Evolutionary conservation across 2,113 vertebrate genomes (phyloP), one percentile per base, ranked within the genome.

Genomic region (Hemiprocne comata): DNA sequence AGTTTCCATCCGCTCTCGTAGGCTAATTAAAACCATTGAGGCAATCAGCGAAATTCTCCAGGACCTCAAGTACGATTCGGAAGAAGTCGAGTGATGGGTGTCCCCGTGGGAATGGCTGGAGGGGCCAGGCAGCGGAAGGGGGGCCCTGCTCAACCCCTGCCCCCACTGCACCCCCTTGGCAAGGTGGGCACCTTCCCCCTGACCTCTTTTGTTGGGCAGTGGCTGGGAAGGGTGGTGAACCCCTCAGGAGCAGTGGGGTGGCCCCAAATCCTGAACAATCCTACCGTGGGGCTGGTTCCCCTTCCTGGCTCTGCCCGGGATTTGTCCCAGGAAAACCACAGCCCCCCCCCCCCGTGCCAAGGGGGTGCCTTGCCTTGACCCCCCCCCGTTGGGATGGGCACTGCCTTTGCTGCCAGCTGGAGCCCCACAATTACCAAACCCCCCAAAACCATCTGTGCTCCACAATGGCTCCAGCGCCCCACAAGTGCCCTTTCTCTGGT

Each of bases 51-150:
- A 99, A 97, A 98, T 99, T 98, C 98, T 99, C 97, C 99, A 99
- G 97, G 99, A 99, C 97, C 99, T 99, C 95, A 99, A 99, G 97
- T 99, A 99, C 87, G 99, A 99, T 98, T 99, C 99, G 5, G 99
- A 99, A 97, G 99, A 99, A 97, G 97, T 90, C 21, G 98, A 99
- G 94, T 99, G 98, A 99, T 96, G 97, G 96, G 94, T 74, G 94
- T 91, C 97, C 97, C 94, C 78, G 48, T 77, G 95, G 93, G 92
- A 96, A 77, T 0, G 11, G 60, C 69, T 62, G 44, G 15, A 87
- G 92, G 91, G 90, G 94, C 93, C 73, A 20, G 73, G 82, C 55
- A 28, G 51, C 57, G 81, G 70, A 69, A 58, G 4, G 1, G 93
- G 96, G 97, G 88, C 92, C 71, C 83, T 11, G 2, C 60, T 13